phyloP scores from a whole-genome alignment of 2,113 vertebrate genomes.

The Aegotheles bennettii region DNA sequence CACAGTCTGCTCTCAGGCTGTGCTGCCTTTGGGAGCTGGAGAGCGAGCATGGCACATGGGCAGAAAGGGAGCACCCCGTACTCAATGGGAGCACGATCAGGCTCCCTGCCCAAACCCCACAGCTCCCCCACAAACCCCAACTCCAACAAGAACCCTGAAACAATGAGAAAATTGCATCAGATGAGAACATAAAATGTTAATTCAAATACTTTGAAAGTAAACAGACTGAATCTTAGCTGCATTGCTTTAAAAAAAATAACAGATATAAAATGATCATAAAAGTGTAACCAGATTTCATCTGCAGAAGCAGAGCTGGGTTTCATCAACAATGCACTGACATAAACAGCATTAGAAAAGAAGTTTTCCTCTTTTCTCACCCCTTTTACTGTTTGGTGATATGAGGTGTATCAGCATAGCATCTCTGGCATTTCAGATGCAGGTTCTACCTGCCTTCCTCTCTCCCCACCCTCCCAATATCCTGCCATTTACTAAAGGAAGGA shows the following conservation, averaged over 20 bases:
- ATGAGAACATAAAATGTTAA: neutral
- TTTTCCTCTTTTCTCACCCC: neutral
- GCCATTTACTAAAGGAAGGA: slow-evolving; percentile 26
- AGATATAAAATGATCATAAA: neutral
- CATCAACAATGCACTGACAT: neutral
- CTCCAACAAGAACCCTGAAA: neutral
- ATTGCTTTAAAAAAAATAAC: neutral
- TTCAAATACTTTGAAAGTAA: neutral
- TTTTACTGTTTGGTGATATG: neutral
- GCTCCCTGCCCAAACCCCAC: neutral
- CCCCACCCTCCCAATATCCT: neutral
- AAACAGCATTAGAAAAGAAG: neutral
- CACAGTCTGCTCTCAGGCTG: neutral
- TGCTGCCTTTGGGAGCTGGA: neutral
- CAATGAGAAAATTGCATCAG: neutral
- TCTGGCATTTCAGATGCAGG: neutral
- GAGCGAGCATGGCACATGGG: neutral
- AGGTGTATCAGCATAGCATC: neutral
- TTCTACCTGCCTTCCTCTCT: slow-evolving; percentile 24
- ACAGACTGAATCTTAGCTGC: neutral
- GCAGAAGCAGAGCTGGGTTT: neutral
- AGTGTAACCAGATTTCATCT: neutral
- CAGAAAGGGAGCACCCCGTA: neutral
- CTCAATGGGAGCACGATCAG: accelerated
- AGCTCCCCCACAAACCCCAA: neutral